Evolutionary conservation across 2,113 vertebrate genomes (phyloP), one percentile per base, ranked within the genome.

Genomic region (Carlito syrichta): DNA sequence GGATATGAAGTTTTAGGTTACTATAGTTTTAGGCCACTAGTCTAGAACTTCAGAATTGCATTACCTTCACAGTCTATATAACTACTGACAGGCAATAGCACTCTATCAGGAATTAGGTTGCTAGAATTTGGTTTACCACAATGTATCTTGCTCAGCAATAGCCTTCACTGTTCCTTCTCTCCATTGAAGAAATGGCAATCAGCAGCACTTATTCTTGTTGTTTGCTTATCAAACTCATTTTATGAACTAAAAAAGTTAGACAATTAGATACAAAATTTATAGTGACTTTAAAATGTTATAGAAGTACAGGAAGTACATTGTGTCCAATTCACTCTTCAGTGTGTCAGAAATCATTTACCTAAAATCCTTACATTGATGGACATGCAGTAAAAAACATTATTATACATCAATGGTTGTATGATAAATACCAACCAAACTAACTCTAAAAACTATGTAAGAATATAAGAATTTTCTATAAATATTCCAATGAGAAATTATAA

Each of bases 181-280:
- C 40, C 71, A 58, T 90, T 50, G 13, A 88, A 48, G 43, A 56
- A 86, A 90, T 9, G 10, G 8, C 14, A 73, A 60, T 48, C 5
- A 73, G 23, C 11, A 95, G 63, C 63, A 77, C 77, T 93, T 62
- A 8, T 35, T 76, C 40, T 83, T 85, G 22, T 56, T 78, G 27
- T 89, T 97, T 50, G 78, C 56, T 91, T 81, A 69, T 82, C 30
- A 77, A 94, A 79, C 30, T 2, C 35, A 86, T 79, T 86, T 89
- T 81, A 40, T 93, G 69, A 93, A 88, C 69, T 91, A 84, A 79
- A 48, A 12, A 96, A 48, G 17, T 82, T 82, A 86, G 8, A 76
- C 27, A 82, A 91, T 83, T 63, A 90, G 35, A 48, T 77, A 56
- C 68, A 85, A 91, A 89, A 60, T 71, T 16, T 92, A 86, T 13